phyloP scores from a whole-genome alignment of 2,113 vertebrate species.

The Microcebus lehilahytsara region DNA sequence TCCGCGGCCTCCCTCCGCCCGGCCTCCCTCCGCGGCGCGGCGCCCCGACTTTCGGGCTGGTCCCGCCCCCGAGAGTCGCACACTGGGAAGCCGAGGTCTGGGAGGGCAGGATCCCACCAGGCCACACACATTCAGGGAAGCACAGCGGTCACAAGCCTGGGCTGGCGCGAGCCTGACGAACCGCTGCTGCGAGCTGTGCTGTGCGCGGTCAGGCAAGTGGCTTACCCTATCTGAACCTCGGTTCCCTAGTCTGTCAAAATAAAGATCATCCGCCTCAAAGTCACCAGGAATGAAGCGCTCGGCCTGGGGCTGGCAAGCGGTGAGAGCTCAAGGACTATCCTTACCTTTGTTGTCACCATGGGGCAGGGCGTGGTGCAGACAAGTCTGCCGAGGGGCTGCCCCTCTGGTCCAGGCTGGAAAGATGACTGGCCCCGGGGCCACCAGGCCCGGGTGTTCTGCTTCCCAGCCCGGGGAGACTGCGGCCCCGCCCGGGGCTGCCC shows the following conservation, averaged over 20 bases:
- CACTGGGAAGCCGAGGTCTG: background rate
- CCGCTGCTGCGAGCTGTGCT: background rate
- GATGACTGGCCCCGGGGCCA: no score
- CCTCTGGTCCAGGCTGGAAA: background rate
- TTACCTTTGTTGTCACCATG: background rate
- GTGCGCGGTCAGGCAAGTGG: background rate
- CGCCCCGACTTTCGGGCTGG: background rate
- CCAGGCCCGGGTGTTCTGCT: no score
- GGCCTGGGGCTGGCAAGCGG: accelerated
- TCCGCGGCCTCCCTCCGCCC: no score
- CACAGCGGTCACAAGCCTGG: background rate
- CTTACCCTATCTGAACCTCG: background rate
- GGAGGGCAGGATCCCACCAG: background rate
- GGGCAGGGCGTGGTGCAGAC: background rate
- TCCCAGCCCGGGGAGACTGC: background rate
- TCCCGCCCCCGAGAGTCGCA: background rate
- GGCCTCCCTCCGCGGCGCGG: no score
- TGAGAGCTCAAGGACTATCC: background rate
- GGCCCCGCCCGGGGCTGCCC: background rate
- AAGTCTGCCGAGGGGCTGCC: background rate
- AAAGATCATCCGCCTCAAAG: background rate
- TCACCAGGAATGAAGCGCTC: background rate
- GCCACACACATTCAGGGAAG: background rate
- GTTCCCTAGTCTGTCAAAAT: background rate
- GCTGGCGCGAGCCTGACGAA: background rate